Evolutionary conservation across 1,140 invertebrate genomes (phyloP).

Genomic region (Sitodiplosis mosellana): DNA sequence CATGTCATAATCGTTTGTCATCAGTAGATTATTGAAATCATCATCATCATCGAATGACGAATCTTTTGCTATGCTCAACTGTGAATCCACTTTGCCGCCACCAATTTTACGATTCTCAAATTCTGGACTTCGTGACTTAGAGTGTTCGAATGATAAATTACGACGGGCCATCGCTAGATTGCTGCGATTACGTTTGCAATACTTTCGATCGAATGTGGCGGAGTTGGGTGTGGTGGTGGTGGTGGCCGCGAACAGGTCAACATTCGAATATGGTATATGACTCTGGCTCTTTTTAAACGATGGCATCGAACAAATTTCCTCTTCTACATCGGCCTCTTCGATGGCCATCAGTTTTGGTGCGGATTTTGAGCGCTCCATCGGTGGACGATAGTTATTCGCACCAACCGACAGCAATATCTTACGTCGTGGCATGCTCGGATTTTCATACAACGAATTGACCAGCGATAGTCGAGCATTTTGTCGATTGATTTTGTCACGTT

Average conservation of each 20-base stretch:
- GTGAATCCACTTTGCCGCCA: neutral
- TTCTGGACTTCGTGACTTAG: too few relatives aligned
- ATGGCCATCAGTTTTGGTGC: constrained; percentile 89
- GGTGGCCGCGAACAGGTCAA: too few relatives aligned
- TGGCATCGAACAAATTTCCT: constrained; percentile 17
- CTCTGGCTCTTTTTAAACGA: constrained; percentile 8
- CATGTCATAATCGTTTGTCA: constrained; percentile 15
- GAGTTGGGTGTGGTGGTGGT: neutral
- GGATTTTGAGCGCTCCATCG: constrained; percentile 82
- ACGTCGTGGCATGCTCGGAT: constrained; percentile 58
- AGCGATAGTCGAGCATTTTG: constrained; percentile 89
- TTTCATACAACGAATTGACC: constrained; percentile 70
- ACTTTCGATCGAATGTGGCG: neutral
- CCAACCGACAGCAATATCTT: constrained; percentile 65
- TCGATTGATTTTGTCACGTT: constrained; percentile 76
- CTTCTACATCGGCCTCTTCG: constrained; percentile 71
- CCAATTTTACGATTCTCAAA: too few relatives aligned
- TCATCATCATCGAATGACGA: constrained; percentile 15
- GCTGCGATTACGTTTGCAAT: neutral
- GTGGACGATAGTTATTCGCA: constrained; percentile 69
- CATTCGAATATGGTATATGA: neutral
- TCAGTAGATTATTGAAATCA: constrained; percentile 22
- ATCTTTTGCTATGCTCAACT: neutral
- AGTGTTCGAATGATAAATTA: too few relatives aligned
- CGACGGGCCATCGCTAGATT: neutral